Evolutionary conservation across 2,797 vertebrate species (phyloP).

Genomic region (Micromesistius poutassou): DNA sequence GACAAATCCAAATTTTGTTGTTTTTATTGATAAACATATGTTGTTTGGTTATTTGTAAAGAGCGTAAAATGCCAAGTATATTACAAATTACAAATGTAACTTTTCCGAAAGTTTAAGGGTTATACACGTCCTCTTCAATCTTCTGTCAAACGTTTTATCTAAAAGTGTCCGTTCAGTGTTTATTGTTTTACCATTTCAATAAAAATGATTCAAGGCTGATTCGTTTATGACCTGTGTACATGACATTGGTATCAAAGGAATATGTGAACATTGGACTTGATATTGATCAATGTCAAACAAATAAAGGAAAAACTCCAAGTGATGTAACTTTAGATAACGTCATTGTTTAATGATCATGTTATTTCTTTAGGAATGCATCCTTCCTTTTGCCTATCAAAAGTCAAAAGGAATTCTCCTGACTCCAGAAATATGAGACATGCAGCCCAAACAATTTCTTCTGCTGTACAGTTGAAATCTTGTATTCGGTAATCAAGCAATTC

Average conservation of each 20-base stretch:
- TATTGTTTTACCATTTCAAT: slow-evolving; percentile 43
- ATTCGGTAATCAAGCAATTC: too few relatives aligned
- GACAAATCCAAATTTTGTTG: slow-evolving; percentile 40
- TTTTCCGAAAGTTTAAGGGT: slow-evolving; percentile 13
- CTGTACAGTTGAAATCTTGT: too few relatives aligned
- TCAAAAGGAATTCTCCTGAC: too few relatives aligned
- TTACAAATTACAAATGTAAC: slow-evolving; percentile 26
- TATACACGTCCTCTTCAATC: slow-evolving; percentile 8
- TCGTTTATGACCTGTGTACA: slow-evolving; percentile 64
- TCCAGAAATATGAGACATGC: too few relatives aligned
- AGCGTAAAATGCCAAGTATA: slow-evolving; percentile 35
- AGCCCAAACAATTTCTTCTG: too few relatives aligned
- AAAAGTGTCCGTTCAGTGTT: slow-evolving; percentile 46
- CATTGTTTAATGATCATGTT: too few relatives aligned
- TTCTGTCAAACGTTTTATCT: slow-evolving; percentile 44
- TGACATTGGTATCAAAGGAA: slow-evolving; percentile 37
- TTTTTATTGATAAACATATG: slow-evolving; percentile 23
- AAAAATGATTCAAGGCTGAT: slow-evolving; percentile 66
- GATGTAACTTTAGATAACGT: slow-evolving; percentile 14
- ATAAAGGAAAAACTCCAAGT: slow-evolving; percentile 50
- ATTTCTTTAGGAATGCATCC: too few relatives aligned
- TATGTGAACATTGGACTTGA: neutral
- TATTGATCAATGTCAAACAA: slow-evolving; percentile 70
- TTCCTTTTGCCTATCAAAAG: too few relatives aligned
- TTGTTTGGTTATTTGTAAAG: slow-evolving; percentile 17